Conservation (phyloP, 2,888 invertebrate species). For the Ptychoptera albimana region DNA sequence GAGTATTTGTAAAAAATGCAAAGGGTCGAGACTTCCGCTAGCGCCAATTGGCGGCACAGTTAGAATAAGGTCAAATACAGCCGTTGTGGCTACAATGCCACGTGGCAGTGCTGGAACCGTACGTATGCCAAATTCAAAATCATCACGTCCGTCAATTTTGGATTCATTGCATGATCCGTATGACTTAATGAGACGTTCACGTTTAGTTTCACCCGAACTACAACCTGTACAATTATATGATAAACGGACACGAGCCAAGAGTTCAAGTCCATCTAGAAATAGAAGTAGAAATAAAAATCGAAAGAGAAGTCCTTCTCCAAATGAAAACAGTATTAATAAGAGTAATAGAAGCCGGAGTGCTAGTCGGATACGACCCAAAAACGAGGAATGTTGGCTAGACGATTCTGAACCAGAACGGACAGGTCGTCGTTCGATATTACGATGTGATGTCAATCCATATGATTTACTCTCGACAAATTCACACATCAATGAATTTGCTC, state of each 20-base stretch:
- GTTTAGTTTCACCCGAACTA: constrained; percentile 46
- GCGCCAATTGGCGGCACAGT: constrained; percentile 55
- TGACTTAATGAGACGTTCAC: constrained; percentile 64
- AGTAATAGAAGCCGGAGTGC: constrained; percentile 35
- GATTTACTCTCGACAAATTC: constrained; percentile 47
- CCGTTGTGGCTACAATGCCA: constrained; percentile 10
- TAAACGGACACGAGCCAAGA: constrained; percentile 38
- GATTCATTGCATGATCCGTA: constrained; percentile 59
- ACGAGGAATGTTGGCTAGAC: constrained; percentile 10
- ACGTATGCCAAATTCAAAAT: constrained; percentile 35
- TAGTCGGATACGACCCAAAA: constrained; percentile 20
- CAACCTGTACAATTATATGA: constrained; percentile 31
- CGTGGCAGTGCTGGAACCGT: constrained; percentile 43
- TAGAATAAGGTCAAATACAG: constrained; percentile 28
- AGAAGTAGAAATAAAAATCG: constrained; percentile 38
- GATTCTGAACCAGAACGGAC: constrained; percentile 14
- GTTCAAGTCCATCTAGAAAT: constrained; percentile 39
- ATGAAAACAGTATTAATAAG: constrained; percentile 20
- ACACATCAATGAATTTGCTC: constrained; percentile 31
- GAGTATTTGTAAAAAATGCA: constrained; percentile 68
- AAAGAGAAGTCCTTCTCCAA: constrained; percentile 17
- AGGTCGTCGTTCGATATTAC: constrained; percentile 53
- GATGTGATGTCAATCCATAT: constrained; percentile 74
- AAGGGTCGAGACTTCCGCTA: constrained; percentile 59
- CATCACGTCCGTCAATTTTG: constrained; percentile 44